Conservation (phyloP, 2,113 vertebrate species). For the Cinclus cinclus region DNA sequence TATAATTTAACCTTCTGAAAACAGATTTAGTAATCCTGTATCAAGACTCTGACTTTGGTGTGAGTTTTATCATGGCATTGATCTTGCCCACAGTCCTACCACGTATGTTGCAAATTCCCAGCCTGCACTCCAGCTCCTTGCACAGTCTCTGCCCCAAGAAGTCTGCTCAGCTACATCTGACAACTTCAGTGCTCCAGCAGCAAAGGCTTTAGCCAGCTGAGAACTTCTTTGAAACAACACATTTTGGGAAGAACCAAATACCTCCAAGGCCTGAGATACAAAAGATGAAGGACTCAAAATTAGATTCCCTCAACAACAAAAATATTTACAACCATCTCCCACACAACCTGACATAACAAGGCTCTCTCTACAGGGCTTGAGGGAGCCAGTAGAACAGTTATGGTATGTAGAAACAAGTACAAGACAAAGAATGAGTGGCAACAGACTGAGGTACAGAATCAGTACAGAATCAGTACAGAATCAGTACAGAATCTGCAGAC, state of each 20-base stretch:
- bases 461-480: neutral
- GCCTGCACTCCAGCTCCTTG: neutral
- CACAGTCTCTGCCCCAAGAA: neutral
- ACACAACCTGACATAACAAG: neutral
- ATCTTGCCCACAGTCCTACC: neutral
- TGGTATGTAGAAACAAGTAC: neutral
- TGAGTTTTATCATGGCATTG: neutral
- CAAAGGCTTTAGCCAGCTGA: neutral
- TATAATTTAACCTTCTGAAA: neutral
- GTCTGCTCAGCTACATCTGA: neutral
- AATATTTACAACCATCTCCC: neutral
- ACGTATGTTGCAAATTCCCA: neutral
- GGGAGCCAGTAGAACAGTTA: neutral
- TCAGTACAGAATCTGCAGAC: neutral
- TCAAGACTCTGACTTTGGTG: neutral
- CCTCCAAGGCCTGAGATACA: neutral
- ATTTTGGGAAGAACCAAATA: neutral
- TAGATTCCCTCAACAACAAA: neutral
- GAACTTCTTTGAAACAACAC: neutral
- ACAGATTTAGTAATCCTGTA: neutral
- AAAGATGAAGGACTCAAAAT: neutral
- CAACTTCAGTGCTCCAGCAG: neutral
- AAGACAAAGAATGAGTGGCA: neutral
- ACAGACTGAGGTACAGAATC: neutral
- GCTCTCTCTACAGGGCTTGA: neutral